Percentiles rank a stretch among this genome's conserved stretches.
Evolutionary conservation across 1,140 invertebrate species (phyloP).

Genomic region (Pygmarrhopalites habei): DNA sequence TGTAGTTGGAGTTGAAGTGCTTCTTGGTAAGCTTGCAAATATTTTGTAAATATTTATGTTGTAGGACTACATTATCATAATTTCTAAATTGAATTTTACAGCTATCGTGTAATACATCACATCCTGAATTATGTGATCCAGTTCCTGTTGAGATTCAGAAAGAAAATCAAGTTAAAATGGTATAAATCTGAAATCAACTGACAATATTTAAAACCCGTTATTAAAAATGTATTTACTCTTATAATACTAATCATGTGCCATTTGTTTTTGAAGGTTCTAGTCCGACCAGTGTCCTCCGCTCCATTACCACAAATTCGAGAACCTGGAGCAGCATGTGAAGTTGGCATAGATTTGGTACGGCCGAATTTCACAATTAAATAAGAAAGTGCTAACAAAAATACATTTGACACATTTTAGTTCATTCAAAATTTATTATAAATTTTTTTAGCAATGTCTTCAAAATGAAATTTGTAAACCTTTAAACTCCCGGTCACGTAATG

Average conservation of each 20-base stretch:
- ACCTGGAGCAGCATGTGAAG: slow-evolving; percentile 39
- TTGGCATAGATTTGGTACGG: slow-evolving; percentile 40
- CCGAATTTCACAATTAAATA: too few relatives aligned
- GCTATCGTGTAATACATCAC: too few relatives aligned
- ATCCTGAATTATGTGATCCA: too few relatives aligned
- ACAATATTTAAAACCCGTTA: not conserved
- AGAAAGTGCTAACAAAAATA: too few relatives aligned
- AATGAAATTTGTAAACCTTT: slow-evolving; percentile 43
- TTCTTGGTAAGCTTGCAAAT: slow-evolving; percentile 2
- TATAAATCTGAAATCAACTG: slow-evolving; percentile 14
- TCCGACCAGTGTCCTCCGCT: slow-evolving; percentile 38
- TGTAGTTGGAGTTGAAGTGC: slow-evolving; percentile 2
- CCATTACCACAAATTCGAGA: slow-evolving; percentile 55
- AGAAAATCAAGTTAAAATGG: slow-evolving; percentile 6
- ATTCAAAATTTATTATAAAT: too few relatives aligned
- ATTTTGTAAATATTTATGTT: not conserved
- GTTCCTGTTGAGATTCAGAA: not conserved
- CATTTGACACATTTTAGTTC: too few relatives aligned
- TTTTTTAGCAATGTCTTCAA: too few relatives aligned
- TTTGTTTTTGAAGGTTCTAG: slow-evolving; percentile 45
- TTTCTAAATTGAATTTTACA: too few relatives aligned
- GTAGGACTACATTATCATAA: too few relatives aligned
- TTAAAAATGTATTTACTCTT: slow-evolving; percentile 34
- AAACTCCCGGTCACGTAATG: slow-evolving; percentile 46
- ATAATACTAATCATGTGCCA: slow-evolving; percentile 60